Conservation (phyloP, 1,140 invertebrate species). For the Acromyrmex charruanus region DNA sequence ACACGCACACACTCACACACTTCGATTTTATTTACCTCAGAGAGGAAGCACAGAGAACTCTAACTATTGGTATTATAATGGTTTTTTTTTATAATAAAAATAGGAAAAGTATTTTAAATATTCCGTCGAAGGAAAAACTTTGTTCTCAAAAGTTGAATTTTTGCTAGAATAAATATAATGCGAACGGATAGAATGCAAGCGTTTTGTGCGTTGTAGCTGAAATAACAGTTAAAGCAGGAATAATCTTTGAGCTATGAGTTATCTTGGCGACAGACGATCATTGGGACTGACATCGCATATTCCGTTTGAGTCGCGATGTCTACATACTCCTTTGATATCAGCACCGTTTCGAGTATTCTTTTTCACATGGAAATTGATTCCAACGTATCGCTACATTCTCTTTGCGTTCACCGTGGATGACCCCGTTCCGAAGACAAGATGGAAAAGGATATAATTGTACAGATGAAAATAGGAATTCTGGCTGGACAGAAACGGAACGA, state of each 20-base stretch:
- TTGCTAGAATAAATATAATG: conserved; percentile 33
- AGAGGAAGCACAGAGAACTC: not conserved
- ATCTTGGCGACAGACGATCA: conserved; percentile 32
- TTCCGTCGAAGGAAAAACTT: conserved; percentile 16
- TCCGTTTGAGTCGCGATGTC: conserved; percentile 33
- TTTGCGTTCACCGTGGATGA: conserved; percentile 24
- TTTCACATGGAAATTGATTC: conserved; percentile 52
- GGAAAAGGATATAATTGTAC: conserved; percentile 48
- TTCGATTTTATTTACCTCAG: conserved; percentile 24
- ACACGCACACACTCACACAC: too few species aligned
- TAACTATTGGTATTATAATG: not conserved
- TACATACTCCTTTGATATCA: conserved; percentile 23
- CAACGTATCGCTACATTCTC: conserved; percentile 38
- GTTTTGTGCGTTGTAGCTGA: conserved; percentile 17
- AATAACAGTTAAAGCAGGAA: conserved; percentile 11
- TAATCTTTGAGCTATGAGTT: conserved; percentile 23
- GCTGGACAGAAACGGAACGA: conserved; percentile 9
- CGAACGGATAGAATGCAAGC: not conserved
- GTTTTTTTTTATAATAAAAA: conserved; percentile 14
- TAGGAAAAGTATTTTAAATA: conserved; percentile 29
- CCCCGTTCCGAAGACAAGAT: conserved; percentile 44
- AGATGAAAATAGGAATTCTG: conserved; percentile 53
- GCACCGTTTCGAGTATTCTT: conserved; percentile 44
- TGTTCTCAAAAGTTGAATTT: conserved; percentile 21
- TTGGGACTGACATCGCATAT: conserved; percentile 28